Evolutionary conservation across 2,113 vertebrate genomes (phyloP).

Genomic region (Neomonachus schauinslandi): DNA sequence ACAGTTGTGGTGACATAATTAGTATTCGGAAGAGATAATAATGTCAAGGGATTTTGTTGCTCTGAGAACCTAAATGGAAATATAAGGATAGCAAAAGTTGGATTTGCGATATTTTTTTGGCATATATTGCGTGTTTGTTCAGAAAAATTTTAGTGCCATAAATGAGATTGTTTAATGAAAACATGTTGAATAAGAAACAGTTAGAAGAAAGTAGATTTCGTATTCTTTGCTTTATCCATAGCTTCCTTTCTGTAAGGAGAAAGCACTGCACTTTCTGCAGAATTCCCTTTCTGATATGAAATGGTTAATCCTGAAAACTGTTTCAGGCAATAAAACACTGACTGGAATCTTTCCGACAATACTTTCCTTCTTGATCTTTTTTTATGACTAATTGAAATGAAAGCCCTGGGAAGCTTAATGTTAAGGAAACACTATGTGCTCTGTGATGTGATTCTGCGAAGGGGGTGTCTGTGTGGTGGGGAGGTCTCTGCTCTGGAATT

Average conservation of each 20-base stretch:
- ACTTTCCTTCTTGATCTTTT: constrained; percentile 77
- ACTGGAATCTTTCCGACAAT: constrained; percentile 73
- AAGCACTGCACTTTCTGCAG: constrained; percentile 14
- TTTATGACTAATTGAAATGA: constrained; percentile 79
- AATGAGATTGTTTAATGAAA: constrained; percentile 54
- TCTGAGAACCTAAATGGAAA: constrained; percentile 83
- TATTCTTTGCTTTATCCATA: neutral
- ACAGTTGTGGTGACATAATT: constrained; percentile 81
- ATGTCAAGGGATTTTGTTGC: constrained; percentile 82
- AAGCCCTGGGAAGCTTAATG: constrained; percentile 73
- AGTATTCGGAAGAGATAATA: constrained; percentile 86
- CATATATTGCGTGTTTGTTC: constrained; percentile 54
- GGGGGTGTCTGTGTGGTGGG: neutral
- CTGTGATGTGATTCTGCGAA: constrained; percentile 51
- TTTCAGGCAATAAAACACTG: constrained; percentile 78
- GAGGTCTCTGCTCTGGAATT: constrained; percentile 82
- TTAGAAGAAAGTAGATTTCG: constrained; percentile 32
- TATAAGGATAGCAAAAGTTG: constrained; percentile 77
- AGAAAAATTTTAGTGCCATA: constrained; percentile 36
- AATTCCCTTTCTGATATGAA: constrained; percentile 67
- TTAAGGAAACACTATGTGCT: constrained; percentile 68
- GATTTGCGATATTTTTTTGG: constrained; percentile 76
- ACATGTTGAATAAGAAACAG: constrained; percentile 7
- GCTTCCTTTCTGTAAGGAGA: constrained; percentile 57
- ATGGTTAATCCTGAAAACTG: constrained; percentile 75